Evolutionary conservation across 2,888 invertebrate genomes (phyloP), one percentile per base, ranked within the genome.

Genomic region (Lamellibrachia columna): DNA sequence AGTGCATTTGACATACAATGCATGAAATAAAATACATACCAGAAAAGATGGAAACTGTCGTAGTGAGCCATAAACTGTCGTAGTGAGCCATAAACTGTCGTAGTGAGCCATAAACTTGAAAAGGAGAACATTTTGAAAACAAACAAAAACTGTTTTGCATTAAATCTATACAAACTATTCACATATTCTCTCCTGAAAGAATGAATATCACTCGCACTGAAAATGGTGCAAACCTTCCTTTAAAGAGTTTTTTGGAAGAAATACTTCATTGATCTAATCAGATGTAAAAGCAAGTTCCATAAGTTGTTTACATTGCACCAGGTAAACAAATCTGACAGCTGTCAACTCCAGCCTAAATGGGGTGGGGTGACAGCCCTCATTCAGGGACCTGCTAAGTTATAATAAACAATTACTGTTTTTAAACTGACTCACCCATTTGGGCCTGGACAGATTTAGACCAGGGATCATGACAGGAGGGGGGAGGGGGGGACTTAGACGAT

Each of bases 291-390:
- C n/a, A 15, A n/a, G n/a, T 75, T 75, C 75, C 75, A 22, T 75
- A 6, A 11, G 22, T n/a, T 75, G 75, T 22, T 60, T 75, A 75
- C n/a, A n/a, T 15, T 6, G 9, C 15, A 60, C 15, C 3, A 22
- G 0, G 75, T 22, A 75, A 75, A 75, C 75, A 75, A 11, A 11
- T 3, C 22, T 75, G 75, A 75, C 75, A 75, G n/a, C 11, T 15
- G 22, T 75, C 75, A 75, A 22, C 75, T 15, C 15, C 15, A 4
- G 75, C 22, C 75, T 75, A 22, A 22, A 22, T 75, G 75, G 75
- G 75, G 15, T 75, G n/a, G 75, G 75, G 75, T 75, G 75, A 75
- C 75, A 75, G n/a, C 75, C 75, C 75, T 75, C 75, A 75, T 75
- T n/a, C 75, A 75, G 75, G 75, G 75, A 3, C 75, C 75, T 22